A percentile compares a stretch with the other conserved stretches of the same genome.
These are phyloP conservation scores for Theonella swinhoei DNA, from an alignment of 37 sponge, comb jelly and placozoan species.

Conservation along the genomic window DNA sequence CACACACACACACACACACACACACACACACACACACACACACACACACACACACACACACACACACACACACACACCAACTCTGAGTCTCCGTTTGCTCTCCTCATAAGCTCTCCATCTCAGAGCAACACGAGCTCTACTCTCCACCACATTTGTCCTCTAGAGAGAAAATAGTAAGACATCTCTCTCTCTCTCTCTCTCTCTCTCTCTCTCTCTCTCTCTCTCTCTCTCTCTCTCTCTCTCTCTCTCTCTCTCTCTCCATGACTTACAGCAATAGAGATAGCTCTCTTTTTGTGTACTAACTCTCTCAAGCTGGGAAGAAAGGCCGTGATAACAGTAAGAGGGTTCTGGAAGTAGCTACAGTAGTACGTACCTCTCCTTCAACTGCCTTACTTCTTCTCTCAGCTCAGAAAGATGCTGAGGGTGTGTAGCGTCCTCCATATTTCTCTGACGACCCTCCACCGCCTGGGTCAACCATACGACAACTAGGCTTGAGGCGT, in stretches of 20 bases:
- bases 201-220: slow-evolving; percentile 30
- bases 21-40: slow-evolving; percentile 12
- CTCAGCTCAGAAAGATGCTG: background rate
- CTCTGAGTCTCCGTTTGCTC: background rate
- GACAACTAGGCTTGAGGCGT: no score
- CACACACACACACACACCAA: no score
- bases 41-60: background rate
- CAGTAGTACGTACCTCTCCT: background rate
- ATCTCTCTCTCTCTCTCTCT: background rate
- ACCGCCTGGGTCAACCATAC: no score
- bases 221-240: slow-evolving; percentile 32
- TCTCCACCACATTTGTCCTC: background rate
- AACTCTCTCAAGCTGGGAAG: background rate
- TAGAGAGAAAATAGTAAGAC: background rate
- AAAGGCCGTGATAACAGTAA: no score
- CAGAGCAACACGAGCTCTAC: background rate
- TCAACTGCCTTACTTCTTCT: background rate
- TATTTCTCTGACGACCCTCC: no score
- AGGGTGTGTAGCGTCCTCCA: no score
- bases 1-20: background rate
- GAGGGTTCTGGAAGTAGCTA: background rate
- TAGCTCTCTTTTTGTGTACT: slow-evolving; percentile 1
- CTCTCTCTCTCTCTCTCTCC: background rate
- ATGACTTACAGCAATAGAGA: background rate
- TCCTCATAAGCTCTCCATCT: background rate